Percentiles rank a stretch among this genome's conserved stretches.
Evolutionary conservation across 2,888 invertebrate species (phyloP).

Genomic region (Erebia ligea): DNA sequence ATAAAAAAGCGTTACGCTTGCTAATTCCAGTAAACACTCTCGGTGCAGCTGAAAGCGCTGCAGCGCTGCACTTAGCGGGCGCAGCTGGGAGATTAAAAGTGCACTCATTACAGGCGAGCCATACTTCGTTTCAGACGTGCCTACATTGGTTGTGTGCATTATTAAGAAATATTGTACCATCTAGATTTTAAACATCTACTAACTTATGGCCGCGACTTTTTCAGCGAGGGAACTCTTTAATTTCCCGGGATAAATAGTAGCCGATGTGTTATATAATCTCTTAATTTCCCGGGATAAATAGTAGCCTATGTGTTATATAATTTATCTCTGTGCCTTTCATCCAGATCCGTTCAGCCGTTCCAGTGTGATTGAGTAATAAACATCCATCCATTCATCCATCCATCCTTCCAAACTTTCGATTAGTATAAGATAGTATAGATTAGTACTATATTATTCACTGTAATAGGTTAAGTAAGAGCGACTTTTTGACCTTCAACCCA

Average conservation of each 20-base stretch:
- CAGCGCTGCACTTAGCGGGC: constrained; percentile 67
- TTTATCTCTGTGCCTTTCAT: too few relatives aligned
- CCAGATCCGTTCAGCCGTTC: too few relatives aligned
- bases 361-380: too few relatives aligned
- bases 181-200: neutral
- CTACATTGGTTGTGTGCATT: constrained; percentile 4
- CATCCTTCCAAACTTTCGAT: too few relatives aligned
- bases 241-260: too few relatives aligned
- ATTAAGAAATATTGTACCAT: neutral
- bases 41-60: constrained; percentile 30
- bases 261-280: too few relatives aligned
- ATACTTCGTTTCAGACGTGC: constrained; percentile 4
- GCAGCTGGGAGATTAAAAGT: constrained; percentile 73
- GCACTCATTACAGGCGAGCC: constrained; percentile 46
- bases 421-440: neutral
- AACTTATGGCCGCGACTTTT: too few relatives aligned
- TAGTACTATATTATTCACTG: neutral
- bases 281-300: too few relatives aligned
- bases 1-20: neutral
- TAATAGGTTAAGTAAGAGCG: neutral
- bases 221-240: too few relatives aligned
- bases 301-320: too few relatives aligned
- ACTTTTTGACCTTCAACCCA: too few relatives aligned
- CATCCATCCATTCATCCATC: too few relatives aligned
- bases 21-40: constrained; percentile 28